Percentiles rank a stretch among this genome's conserved stretches.
phyloP scores from a whole-genome alignment of 2,113 vertebrate species.

The Chrysochloris asiatica region DNA sequence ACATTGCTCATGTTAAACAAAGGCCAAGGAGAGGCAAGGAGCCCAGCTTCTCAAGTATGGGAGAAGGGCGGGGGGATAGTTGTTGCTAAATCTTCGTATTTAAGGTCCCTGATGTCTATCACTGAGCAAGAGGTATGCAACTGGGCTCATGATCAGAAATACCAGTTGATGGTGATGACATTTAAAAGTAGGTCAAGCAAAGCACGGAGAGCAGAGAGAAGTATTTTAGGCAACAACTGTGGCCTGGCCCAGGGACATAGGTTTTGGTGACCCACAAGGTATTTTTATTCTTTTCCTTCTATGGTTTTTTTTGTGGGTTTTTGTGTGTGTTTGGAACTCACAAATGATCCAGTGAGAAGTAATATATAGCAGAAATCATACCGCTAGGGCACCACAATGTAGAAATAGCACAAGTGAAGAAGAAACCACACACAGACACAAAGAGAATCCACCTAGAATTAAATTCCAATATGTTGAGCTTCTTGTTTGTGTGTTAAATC shows the following conservation, averaged over 20 bases:
- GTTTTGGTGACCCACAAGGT: conserved; percentile 26
- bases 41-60: background rate
- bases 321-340: background rate
- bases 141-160: background rate
- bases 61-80: background rate
- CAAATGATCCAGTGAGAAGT: background rate
- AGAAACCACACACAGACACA: background rate
- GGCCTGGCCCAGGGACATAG: conserved; percentile 23
- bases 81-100: background rate
- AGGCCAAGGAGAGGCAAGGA: background rate
- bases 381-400: background rate
- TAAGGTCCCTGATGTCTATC: background rate
- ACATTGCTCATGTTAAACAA: background rate
- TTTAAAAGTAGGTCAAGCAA: conserved; percentile 60
- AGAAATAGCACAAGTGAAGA: background rate
- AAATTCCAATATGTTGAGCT: conserved; percentile 27
- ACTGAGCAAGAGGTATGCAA: background rate
- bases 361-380: background rate
- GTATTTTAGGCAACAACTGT: conserved; percentile 47
- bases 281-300: conserved; percentile 58
- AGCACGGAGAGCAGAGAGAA: background rate
- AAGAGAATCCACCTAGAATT: background rate
- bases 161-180: background rate
- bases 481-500: conserved; percentile 28
- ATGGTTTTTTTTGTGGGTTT: background rate